A percentile compares a stretch with the other conserved stretches of the same genome.
phyloP scores from a whole-genome alignment of 2,888 invertebrate genomes.

The Pristionchus exspectatus region DNA sequence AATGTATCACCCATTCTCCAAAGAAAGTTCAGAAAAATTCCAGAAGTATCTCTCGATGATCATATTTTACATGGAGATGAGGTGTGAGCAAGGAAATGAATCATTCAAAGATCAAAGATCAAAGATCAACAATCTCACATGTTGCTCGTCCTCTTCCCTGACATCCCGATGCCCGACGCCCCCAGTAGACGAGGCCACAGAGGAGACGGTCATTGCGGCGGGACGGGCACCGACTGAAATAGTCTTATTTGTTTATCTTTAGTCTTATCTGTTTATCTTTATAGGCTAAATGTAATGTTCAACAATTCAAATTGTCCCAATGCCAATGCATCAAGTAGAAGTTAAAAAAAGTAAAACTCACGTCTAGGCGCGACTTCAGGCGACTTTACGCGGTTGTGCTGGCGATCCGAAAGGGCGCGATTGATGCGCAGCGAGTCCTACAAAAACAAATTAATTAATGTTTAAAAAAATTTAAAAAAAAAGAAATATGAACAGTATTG shows the following conservation, averaged over 20 bases:
- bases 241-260: no score
- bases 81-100: neutral
- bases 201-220: slow-evolving; percentile 5
- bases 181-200: neutral
- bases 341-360: neutral
- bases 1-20: neutral
- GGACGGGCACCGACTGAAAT: slow-evolving; percentile 17
- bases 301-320: no score
- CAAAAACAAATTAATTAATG: neutral
- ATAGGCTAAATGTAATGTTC: no score
- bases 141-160: slow-evolving; percentile 34
- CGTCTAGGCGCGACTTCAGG: slow-evolving; percentile 32
- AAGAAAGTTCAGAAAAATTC: no score
- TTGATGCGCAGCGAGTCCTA: slow-evolving; percentile 49
- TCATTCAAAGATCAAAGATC: neutral
- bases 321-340: no score
- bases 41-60: no score
- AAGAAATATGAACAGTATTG: neutral
- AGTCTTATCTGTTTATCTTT: no score
- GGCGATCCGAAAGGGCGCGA: slow-evolving; percentile 48
- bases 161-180: neutral
- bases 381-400: slow-evolving; percentile 49
- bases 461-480: neutral
- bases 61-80: no score
- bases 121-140: slow-evolving; percentile 24